phyloP scores from a whole-genome alignment of 2,888 invertebrate species.

The Gasteruption jaculator region DNA sequence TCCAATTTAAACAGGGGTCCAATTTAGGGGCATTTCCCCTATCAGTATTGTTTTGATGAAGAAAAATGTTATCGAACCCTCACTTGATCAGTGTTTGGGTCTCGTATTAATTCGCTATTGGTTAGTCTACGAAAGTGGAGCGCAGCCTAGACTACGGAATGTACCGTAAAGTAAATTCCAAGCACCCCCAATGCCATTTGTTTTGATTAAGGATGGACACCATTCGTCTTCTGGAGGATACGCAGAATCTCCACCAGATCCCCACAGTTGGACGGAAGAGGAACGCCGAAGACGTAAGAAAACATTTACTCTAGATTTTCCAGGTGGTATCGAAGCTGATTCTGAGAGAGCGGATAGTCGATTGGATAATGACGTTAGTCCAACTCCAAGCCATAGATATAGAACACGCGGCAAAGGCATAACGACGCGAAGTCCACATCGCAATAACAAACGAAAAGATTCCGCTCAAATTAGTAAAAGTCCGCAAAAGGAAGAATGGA shows the following conservation, averaged over 20 bases:
- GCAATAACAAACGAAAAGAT: conserved; percentile 38
- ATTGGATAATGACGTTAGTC: conserved; percentile 31
- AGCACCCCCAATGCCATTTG: not conserved
- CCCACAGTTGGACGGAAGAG: conserved; percentile 61
- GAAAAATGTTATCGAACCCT: no score
- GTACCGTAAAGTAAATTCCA: no score
- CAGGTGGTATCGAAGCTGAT: conserved; percentile 58
- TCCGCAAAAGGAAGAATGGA: conserved; percentile 54
- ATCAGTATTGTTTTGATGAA: no score
- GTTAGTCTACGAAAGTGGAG: no score
- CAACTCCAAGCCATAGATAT: conserved; percentile 42
- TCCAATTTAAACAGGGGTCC: no score
- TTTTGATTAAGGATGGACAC: conserved; percentile 36
- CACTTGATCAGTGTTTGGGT: no score
- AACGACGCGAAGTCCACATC: conserved; percentile 31
- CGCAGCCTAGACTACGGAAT: no score
- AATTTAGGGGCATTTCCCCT: no score
- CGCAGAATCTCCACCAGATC: conserved; percentile 45
- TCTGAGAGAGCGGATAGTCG: conserved; percentile 28
- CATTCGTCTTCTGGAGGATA: conserved; percentile 47
- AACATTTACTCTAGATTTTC: conserved; percentile 73
- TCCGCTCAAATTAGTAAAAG: conserved; percentile 43
- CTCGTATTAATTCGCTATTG: no score
- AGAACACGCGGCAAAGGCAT: conserved; percentile 30
- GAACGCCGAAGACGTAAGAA: conserved; percentile 69